These are phyloP conservation scores for Agrypnia vestita DNA, from an alignment of 1,140 invertebrate genomes.

Conservation along the genomic window DNA sequence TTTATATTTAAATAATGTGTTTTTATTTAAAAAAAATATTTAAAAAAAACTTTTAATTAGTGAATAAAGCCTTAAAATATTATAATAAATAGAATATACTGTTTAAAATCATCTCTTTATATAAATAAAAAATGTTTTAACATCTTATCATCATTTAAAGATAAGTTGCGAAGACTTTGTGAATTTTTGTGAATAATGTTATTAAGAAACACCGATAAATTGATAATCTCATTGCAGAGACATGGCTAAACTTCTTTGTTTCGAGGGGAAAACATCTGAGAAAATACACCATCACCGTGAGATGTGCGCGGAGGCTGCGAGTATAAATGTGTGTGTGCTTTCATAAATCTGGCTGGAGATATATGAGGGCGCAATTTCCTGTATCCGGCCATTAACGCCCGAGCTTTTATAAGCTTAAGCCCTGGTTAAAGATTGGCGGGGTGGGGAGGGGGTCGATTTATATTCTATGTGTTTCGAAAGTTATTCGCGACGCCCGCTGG, in stretches of 20 bases:
- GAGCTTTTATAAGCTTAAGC: slow-evolving; percentile 76
- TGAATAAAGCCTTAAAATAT: too few species aligned
- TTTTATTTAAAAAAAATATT: too few species aligned
- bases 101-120: too few species aligned
- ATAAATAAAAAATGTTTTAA: too few species aligned
- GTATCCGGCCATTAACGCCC: slow-evolving; percentile 87
- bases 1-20: too few species aligned
- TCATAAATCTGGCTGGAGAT: slow-evolving; percentile 90
- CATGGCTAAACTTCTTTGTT: slow-evolving; percentile 35
- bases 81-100: too few species aligned
- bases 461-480: slow-evolving; percentile 60
- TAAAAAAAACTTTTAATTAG: too few species aligned
- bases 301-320: slow-evolving; percentile 63
- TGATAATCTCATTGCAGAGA: slow-evolving; percentile 16
- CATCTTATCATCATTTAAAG: too few species aligned
- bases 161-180: too few species aligned
- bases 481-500: slow-evolving; percentile 50
- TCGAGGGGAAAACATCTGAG: slow-evolving; percentile 37
- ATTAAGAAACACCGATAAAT: slow-evolving; percentile 13
- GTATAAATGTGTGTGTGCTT: slow-evolving; percentile 78
- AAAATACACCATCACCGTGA: slow-evolving; percentile 34
- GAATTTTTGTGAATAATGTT: too few species aligned
- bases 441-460: slow-evolving; percentile 52
- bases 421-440: slow-evolving; percentile 74
- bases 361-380: slow-evolving; percentile 91